These are phyloP conservation scores for Apis mellifera DNA, from an alignment of 1,140 invertebrate genomes.

Conservation along the genomic window Amel_HAv3.1 CM009941.2:8143501-8144000, in stretches of 20 bases:
- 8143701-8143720: conserved; percentile 81
- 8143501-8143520: neutral
- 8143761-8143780: conserved; percentile 63
- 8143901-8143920: neutral
- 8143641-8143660: conserved; percentile 76
- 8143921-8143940: neutral
- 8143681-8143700: conserved; percentile 80
- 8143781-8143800: conserved; percentile 21
- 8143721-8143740: conserved; percentile 78
- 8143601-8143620: conserved; percentile 42
- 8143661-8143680: conserved; percentile 78
- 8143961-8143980: neutral
- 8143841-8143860: conserved; percentile 46
- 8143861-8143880: neutral
- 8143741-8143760: conserved; percentile 73
- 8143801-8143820: neutral
- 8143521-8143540: neutral
- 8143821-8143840: neutral
- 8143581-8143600: conserved; percentile 3
- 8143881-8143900: neutral
- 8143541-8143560: neutral
- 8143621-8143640: conserved; percentile 64
- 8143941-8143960: neutral
- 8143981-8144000: neutral
- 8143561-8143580: conserved; percentile 5